Evolutionary conservation across 2,797 vertebrate species (phyloP), one percentile per base, ranked within the genome.

Genomic region (Halcyon chelicuti): DNA sequence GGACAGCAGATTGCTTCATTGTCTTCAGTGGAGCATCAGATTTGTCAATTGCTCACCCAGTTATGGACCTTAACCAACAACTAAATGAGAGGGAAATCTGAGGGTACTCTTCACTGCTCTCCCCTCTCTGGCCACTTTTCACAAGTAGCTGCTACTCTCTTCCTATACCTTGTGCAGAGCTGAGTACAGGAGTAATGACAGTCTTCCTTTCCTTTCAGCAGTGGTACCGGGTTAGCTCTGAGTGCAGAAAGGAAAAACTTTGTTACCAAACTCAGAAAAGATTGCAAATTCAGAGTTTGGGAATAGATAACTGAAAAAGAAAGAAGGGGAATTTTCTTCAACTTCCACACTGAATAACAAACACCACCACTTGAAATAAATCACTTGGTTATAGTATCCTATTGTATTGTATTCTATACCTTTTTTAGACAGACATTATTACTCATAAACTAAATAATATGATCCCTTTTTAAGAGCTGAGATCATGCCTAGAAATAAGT

Each of bases 391-490:
- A 15, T 29, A 42, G 46, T 7, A 85, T 78, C 49, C 33, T 47
- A n/a, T 57, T 75, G 54, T 94, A 39, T 88, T 93, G 55, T 93
- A n/a, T 84, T 94, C 91, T 86, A 49, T 68, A 75, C 61, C 84
- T 71, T 94, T 93, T 97, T 76, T 35, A 78, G 89, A 89, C 90
- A 94, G 94, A 94, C 52, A 37, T 96, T 93, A 90, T 96, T 96
- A 90, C 78, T 95, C 89, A 96, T 88, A 95, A 96, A 92, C 66
- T 86, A 96, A 95, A 94, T 88, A 96, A 87, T 76, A 91, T 79
- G 70, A 76, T 76, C 52, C 73, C 91, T 90, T 96, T 95, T 96
- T 44, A 89, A 91, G 85, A 96, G 66, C 79, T 96, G 96, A 95
- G 94, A 65, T 96, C 94, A 95, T 94, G 73, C 93, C 81, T 95